Conservation (phyloP, 2,888 invertebrate genomes). For the Leptopilina drosophilae region DNA sequence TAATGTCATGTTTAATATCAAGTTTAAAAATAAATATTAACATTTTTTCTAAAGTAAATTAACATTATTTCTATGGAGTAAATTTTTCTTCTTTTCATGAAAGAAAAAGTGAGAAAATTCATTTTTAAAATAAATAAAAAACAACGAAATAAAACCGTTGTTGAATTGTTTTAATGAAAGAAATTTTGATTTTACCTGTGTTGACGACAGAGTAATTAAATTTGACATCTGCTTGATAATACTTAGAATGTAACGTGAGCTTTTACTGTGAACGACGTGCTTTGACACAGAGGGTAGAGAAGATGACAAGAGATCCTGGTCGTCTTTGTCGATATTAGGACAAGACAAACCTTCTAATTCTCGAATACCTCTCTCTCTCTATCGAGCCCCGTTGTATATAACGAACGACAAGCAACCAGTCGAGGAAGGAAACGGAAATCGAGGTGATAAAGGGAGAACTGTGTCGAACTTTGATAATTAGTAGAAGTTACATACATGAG, state of each 20-base stretch:
- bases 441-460: constrained; percentile 32
- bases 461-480: constrained; percentile 57
- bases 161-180: too few relatives aligned
- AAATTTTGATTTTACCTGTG: neutral
- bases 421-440: constrained; percentile 23
- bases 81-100: too few relatives aligned
- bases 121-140: too few relatives aligned
- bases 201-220: neutral
- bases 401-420: constrained; percentile 15
- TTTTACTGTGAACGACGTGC: neutral
- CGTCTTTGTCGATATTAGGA: constrained; percentile 25
- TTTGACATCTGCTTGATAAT: neutral
- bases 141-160: too few relatives aligned
- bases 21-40: too few relatives aligned
- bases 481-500: constrained; percentile 42
- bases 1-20: too few relatives aligned
- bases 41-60: too few relatives aligned
- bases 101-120: too few relatives aligned
- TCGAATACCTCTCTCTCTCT: neutral
- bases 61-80: too few relatives aligned
- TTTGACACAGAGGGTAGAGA: constrained; percentile 9
- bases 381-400: neutral
- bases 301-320: constrained; percentile 6
- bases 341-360: constrained; percentile 33
- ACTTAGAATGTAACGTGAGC: neutral